A percentile compares a stretch with the other conserved stretches of the same genome.
Evolutionary conservation across 2,888 invertebrate species (phyloP).

Genomic region (Ormyrus labotus): DNA sequence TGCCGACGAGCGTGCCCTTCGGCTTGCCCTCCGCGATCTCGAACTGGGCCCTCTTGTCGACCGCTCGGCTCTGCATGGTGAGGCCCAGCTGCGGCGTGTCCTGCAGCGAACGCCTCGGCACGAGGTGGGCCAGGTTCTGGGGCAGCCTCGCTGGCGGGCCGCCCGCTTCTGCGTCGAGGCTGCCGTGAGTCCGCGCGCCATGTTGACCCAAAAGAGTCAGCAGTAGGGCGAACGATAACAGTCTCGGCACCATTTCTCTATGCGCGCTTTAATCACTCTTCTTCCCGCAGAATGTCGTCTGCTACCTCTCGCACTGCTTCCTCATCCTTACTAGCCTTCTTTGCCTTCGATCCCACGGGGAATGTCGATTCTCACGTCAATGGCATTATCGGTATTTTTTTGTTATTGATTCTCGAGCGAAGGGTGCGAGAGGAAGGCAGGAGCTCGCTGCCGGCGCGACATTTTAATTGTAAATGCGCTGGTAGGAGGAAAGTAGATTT

Average conservation of each 20-base stretch:
- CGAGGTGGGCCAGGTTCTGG: constrained; percentile 63
- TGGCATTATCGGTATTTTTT: constrained; percentile 26
- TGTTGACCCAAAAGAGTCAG: constrained; percentile 58
- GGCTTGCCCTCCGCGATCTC: constrained; percentile 91
- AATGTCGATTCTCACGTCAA: constrained; percentile 33
- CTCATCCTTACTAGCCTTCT: constrained; percentile 51
- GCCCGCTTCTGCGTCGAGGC: constrained; percentile 32
- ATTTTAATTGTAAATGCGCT: constrained; percentile 38
- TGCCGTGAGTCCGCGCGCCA: constrained; percentile 56
- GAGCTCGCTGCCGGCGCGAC: neutral
- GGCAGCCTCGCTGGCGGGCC: constrained; percentile 53
- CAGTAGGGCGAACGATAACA: constrained; percentile 68
- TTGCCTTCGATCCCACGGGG: constrained; percentile 16
- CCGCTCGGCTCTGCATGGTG: constrained; percentile 90
- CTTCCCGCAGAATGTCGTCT: constrained; percentile 51
- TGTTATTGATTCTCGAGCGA: neutral
- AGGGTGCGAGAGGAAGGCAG: neutral
- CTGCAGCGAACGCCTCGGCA: constrained; percentile 72
- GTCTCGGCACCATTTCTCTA: constrained; percentile 68
- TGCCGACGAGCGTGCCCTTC: constrained; percentile 89
- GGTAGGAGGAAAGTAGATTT: constrained; percentile 26
- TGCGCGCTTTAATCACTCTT: constrained; percentile 43
- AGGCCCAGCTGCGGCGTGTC: constrained; percentile 70
- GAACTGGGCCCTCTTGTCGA: constrained; percentile 90
- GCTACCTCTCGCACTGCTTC: constrained; percentile 69